Evolutionary conservation across 2,888 invertebrate species (phyloP), one percentile per base, ranked within the genome.

Genomic region (Gastrophysa polygoni): DNA sequence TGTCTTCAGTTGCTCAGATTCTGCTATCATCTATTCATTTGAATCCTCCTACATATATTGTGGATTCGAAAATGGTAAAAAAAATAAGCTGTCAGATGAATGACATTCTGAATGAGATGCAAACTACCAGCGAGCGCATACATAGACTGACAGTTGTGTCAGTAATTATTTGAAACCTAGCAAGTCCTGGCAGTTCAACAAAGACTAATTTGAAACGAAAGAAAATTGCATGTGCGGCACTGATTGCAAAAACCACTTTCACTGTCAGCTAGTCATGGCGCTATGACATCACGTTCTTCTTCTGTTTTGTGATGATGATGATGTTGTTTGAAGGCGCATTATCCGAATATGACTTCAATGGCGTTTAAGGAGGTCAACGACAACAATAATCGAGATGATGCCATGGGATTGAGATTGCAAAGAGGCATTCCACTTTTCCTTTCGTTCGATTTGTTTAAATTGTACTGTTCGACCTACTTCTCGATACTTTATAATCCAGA

Each of bases 171-270:
- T n/a, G n/a, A n/a, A n/a, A n/a, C n/a, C n/a, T n/a, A n/a, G n/a
- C n/a, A n/a, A n/a, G n/a, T n/a, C n/a, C n/a, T n/a, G n/a, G n/a
- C n/a, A n/a, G n/a, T n/a, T n/a, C n/a, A 24, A 24, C 4, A 24
- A 24, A 24, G 24, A 24, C 7, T 5, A 3, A 24, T 24, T 24
- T 3, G 7, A 24, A 24, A 24, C 24, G 24, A 24, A 24, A 7
- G n/a, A n/a, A 24, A 24, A 24, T 24, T 5, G 24, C 3, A 3
- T 38, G 38, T 38, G 14, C 38, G 38, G 14, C 38, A 38, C 38
- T 50, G 47, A 57, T 57, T 61, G 61, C 57, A 57, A 61, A 57
- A 61, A 61, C 57, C 56, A 61, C 61, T 61, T 61, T 61, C 61
- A 57, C 61, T 57, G 10, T 20, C 56, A 21, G 50, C 51, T 11